phyloP scores from a whole-genome alignment of 2,888 invertebrate species.

The Petrolisthes manimaculis region DNA sequence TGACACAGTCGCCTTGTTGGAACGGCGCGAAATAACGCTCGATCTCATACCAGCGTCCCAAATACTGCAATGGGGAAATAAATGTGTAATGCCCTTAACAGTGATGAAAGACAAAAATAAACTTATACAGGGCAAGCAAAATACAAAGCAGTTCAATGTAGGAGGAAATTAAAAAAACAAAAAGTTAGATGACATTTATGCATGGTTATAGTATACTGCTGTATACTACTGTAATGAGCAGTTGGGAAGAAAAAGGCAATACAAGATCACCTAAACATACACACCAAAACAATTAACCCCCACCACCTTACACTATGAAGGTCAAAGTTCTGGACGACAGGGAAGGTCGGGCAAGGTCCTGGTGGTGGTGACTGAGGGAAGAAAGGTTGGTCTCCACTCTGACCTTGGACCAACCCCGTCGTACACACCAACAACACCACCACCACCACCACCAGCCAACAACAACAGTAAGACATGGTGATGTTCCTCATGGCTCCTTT shows the following conservation, averaged over 20 bases:
- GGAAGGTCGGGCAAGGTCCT: constrained; percentile 25
- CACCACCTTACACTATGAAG: constrained; percentile 2
- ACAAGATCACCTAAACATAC: not conserved
- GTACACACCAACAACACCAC: too few relatives aligned
- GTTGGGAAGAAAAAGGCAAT: not conserved
- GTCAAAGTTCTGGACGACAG: constrained; percentile 21
- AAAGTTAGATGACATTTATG: not conserved
- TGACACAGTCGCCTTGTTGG: constrained; percentile 54
- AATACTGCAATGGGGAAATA: constrained; percentile 34
- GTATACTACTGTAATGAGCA: not conserved
- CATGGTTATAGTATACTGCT: not conserved
- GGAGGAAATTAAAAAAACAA: not conserved
- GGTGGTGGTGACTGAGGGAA: constrained; percentile 7
- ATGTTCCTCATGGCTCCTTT: too few relatives aligned
- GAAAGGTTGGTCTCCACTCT: not conserved
- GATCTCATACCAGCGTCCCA: constrained; percentile 61
- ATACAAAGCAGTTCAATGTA: not conserved
- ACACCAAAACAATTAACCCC: too few relatives aligned
- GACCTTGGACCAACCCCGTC: not conserved
- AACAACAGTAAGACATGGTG: too few relatives aligned
- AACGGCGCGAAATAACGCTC: constrained; percentile 48
- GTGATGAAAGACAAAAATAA: too few relatives aligned
- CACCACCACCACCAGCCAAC: too few relatives aligned
- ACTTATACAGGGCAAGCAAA: too few relatives aligned
- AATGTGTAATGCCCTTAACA: too few relatives aligned